phyloP scores from a whole-genome alignment of 2,113 vertebrate species.

The Heterochromis multidens region DNA sequence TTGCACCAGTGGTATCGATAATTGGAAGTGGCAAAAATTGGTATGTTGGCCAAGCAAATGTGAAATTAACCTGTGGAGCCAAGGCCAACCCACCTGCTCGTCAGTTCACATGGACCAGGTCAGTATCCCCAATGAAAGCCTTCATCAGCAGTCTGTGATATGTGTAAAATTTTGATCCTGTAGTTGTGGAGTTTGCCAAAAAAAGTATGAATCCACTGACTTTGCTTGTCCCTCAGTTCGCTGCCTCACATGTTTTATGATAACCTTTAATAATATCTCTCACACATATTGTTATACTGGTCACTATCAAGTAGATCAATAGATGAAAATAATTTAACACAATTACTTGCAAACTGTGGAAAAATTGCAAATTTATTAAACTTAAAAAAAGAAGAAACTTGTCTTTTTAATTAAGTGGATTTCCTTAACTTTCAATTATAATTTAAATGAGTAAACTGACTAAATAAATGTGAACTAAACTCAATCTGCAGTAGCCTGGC shows the following conservation, averaged over 20 bases:
- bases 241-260: background rate
- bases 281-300: background rate
- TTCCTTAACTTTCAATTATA: background rate
- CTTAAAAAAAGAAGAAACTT: background rate
- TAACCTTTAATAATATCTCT: background rate
- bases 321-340: background rate
- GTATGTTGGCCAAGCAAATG: slow-evolving; percentile 89
- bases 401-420: too few relatives aligned
- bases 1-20: slow-evolving; percentile 87
- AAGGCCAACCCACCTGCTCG: slow-evolving; percentile 89
- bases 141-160: background rate
- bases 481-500: background rate
- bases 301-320: background rate
- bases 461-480: background rate
- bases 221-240: background rate
- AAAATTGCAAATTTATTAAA: background rate
- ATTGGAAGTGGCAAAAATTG: slow-evolving; percentile 84
- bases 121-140: slow-evolving; percentile 23
- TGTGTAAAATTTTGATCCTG: background rate
- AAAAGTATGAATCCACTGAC: background rate
- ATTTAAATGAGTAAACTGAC: background rate
- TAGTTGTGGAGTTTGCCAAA: background rate
- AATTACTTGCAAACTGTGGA: background rate
- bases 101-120: slow-evolving; percentile 89
- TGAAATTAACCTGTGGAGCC: slow-evolving; percentile 87